phyloP scores from a whole-genome alignment of 2,888 invertebrate genomes.

The Philopedon plagiatum region DNA sequence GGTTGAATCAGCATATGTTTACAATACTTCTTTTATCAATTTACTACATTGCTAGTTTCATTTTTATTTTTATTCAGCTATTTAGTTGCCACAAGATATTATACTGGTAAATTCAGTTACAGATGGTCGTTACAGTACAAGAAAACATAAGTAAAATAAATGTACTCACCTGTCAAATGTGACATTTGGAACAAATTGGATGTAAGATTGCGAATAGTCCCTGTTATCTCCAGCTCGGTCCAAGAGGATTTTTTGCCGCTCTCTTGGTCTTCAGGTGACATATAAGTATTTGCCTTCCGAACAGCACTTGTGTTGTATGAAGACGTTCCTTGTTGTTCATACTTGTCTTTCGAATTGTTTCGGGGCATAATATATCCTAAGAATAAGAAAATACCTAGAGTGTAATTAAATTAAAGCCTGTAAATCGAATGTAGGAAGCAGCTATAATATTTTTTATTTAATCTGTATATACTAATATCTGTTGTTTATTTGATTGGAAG shows the following conservation, averaged over 20 bases:
- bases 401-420: neutral
- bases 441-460: neutral
- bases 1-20: too few species aligned
- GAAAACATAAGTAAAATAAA: neutral
- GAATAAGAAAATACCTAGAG: conserved; percentile 46
- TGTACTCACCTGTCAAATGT: conserved; percentile 79
- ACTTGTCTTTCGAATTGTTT: conserved; percentile 85
- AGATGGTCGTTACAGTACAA: too few species aligned
- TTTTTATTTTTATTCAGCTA: too few species aligned
- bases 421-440: neutral
- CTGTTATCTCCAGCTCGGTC: conserved; percentile 84
- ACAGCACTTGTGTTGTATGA: conserved; percentile 71
- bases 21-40: too few species aligned
- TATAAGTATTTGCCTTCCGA: conserved; percentile 89
- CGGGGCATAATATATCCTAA: conserved; percentile 70
- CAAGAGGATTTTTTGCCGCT: conserved; percentile 94
- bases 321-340: conserved; percentile 76
- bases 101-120: too few species aligned
- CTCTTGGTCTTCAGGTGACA: conserved; percentile 93
- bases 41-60: too few species aligned
- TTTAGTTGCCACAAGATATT: too few species aligned
- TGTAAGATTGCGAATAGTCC: conserved; percentile 94
- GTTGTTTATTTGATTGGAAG: too few species aligned
- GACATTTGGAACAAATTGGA: conserved; percentile 92
- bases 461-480: too few species aligned